These are phyloP conservation scores for Tachysurus fulvidraco DNA, from an alignment of 2,113 vertebrate species.

Conservation along the genomic window DNA sequence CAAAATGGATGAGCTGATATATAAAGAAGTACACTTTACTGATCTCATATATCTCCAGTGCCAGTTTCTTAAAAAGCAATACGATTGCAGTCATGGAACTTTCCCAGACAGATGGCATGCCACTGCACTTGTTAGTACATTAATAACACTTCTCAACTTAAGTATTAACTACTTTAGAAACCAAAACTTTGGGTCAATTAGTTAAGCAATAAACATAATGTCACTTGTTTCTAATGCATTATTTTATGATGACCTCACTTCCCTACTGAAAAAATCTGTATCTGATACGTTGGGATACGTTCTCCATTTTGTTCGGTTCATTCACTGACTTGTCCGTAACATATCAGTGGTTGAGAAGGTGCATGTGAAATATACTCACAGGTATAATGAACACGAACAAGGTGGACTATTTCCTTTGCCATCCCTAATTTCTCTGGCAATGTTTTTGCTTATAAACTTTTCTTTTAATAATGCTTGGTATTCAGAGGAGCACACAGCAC, in stretches of 20 bases:
- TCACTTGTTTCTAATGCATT: neutral
- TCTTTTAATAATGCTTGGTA: neutral
- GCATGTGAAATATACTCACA: neutral
- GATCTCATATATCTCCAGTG: neutral
- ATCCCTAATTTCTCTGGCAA: neutral
- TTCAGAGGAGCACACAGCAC: neutral
- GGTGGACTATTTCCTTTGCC: neutral
- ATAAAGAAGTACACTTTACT: neutral
- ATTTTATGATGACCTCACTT: neutral
- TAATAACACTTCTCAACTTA: slow-evolving; percentile 8
- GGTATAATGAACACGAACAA: neutral
- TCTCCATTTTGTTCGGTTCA: neutral
- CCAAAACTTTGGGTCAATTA: neutral
- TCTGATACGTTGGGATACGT: neutral
- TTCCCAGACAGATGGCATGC: slow-evolving; percentile 7
- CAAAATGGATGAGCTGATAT: neutral
- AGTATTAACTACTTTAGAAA: neutral
- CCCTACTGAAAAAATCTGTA: neutral
- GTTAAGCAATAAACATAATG: neutral
- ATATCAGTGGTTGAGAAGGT: neutral
- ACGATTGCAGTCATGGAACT: slow-evolving; percentile 8
- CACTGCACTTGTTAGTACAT: slow-evolving; percentile 14
- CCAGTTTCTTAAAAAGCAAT: neutral
- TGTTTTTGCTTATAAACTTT: neutral
- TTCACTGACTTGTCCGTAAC: neutral